phyloP scores from a whole-genome alignment of 2,888 invertebrate genomes.

The Caenorhabditis sp. region DNA sequence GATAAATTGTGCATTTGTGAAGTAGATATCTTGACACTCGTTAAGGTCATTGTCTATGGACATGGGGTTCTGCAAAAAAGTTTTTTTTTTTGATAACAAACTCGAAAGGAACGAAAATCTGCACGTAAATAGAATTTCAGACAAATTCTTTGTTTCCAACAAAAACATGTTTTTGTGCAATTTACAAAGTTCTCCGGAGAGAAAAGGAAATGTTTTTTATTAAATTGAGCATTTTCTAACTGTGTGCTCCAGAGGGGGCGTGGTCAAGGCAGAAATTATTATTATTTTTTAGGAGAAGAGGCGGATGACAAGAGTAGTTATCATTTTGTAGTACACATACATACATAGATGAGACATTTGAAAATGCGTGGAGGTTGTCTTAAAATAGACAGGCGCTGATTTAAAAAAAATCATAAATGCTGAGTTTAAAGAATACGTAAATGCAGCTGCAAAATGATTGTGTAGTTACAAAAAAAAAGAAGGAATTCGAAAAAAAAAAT shows the following conservation, averaged over 20 bases:
- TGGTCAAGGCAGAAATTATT: not conserved
- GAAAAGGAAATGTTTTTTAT: too few species aligned
- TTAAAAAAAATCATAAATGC: not conserved
- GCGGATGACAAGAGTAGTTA: not conserved
- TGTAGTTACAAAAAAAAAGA: too few species aligned
- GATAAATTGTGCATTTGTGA: slow-evolving; percentile 52
- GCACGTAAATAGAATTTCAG: not conserved
- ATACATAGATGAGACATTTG: too few species aligned
- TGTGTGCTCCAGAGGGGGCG: too few species aligned
- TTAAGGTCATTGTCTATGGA: slow-evolving; percentile 35
- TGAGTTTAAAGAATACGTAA: not conserved
- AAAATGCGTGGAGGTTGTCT: not conserved
- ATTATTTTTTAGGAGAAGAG: too few species aligned
- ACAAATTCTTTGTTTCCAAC: not conserved
- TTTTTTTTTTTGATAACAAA: too few species aligned
- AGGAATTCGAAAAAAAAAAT: too few species aligned
- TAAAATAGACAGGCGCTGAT: not conserved
- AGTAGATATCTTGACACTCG: slow-evolving; percentile 34
- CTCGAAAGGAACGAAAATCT: not conserved
- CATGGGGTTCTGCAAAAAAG: slow-evolving; percentile 40
- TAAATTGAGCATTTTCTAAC: too few species aligned
- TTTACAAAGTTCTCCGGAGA: too few species aligned
- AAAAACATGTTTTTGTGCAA: too few species aligned
- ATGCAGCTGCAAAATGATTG: not conserved
- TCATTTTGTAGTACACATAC: not conserved